These are phyloP conservation scores for Tetropium fuscum DNA, from an alignment of 2,888 invertebrate genomes.

Conservation along the genomic window DNA sequence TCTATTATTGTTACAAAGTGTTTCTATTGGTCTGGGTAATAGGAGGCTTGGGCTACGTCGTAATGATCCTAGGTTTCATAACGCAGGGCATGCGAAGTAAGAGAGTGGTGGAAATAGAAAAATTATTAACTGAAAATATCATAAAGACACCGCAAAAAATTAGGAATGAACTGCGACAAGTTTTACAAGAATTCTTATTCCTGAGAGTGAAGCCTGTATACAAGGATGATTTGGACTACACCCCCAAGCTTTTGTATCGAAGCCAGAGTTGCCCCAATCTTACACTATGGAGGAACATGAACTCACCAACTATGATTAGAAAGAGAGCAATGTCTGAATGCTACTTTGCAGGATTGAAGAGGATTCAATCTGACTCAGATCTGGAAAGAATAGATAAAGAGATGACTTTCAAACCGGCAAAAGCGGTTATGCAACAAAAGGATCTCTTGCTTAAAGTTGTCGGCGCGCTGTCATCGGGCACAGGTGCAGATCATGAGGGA, in stretches of 20 bases:
- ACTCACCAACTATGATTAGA: conserved; percentile 63
- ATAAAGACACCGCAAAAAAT: conserved; percentile 84
- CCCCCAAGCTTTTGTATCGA: conserved; percentile 65
- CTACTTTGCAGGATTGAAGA: conserved; percentile 63
- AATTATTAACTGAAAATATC: conserved; percentile 80
- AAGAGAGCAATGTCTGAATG: conserved; percentile 76
- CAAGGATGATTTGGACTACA: conserved; percentile 69
- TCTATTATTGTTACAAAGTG: conserved; percentile 80
- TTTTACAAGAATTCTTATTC: conserved; percentile 77
- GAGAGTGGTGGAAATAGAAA: conserved; percentile 78
- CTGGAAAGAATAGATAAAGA: conserved; percentile 80
- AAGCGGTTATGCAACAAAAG: conserved; percentile 80
- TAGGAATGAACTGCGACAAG: conserved; percentile 65
- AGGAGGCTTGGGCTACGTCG: conserved; percentile 90
- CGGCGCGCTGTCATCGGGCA: conserved; percentile 74
- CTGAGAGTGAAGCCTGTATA: conserved; percentile 83
- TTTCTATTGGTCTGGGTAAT: conserved; percentile 91
- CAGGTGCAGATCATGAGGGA: conserved; percentile 68
- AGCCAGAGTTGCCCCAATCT: conserved; percentile 81
- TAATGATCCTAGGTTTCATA: conserved; percentile 91
- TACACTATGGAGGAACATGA: conserved; percentile 69
- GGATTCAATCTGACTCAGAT: conserved; percentile 84
- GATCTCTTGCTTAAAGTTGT: conserved; percentile 83
- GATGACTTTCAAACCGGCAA: conserved; percentile 77
- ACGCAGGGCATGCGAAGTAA: conserved; percentile 83